These are phyloP conservation scores for Theonella swinhoei DNA, from an alignment of 37 sponge, comb jelly and placozoan genomes.

Conservation along the genomic window DNA sequence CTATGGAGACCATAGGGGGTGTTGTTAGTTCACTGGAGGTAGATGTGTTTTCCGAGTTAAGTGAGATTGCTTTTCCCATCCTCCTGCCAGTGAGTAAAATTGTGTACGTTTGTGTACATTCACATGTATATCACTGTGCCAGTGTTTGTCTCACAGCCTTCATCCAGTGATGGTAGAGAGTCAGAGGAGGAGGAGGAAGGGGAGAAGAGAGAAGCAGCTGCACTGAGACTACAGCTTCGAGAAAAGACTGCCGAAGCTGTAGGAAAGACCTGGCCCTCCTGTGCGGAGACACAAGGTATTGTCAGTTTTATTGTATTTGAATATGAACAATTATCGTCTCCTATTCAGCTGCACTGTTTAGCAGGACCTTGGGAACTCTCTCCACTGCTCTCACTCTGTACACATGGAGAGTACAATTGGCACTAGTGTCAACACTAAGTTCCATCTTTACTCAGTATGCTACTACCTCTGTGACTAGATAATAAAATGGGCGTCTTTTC, in stretches of 20 bases:
- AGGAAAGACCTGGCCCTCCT: slow-evolving; percentile 59
- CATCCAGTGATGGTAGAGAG: neutral
- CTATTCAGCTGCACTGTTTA: slow-evolving; percentile 9
- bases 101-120: neutral
- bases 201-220: neutral
- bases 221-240: slow-evolving; percentile 31
- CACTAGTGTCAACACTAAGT: slow-evolving; percentile 30
- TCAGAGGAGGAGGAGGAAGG: slow-evolving; percentile 22
- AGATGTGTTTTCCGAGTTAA: slow-evolving; percentile 34
- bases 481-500: too few species aligned
- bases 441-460: slow-evolving; percentile 31
- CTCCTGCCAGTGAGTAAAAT: slow-evolving; percentile 22
- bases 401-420: slow-evolving; percentile 63
- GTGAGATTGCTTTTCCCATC: slow-evolving; percentile 13
- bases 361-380: slow-evolving; percentile 5
- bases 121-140: slow-evolving; percentile 5
- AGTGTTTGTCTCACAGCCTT: neutral
- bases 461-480: neutral
- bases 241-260: slow-evolving; percentile 22
- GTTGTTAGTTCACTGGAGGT: slow-evolving; percentile 33
- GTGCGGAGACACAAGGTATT: slow-evolving; percentile 39
- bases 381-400: slow-evolving; percentile 8
- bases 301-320: neutral
- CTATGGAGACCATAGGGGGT: slow-evolving; percentile 52
- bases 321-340: neutral